Base-by-base conservation (phyloP, 2,113 vertebrate species). In the Piaya cayana region DNA sequence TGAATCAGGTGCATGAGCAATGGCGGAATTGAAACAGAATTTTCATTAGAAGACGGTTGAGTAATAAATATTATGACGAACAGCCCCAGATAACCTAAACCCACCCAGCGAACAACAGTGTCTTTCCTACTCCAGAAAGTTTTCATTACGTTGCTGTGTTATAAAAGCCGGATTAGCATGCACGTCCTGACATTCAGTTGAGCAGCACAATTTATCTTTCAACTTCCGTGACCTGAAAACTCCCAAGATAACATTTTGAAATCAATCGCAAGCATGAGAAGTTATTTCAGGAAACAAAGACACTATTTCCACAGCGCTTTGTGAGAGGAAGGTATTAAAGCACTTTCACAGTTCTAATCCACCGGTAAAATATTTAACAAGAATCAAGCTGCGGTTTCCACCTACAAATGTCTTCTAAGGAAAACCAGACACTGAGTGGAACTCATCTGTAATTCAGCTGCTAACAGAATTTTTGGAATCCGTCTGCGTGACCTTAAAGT, bases 231-330 rank as follows among this genome's bases (percentile, higher is more conserved):
- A 39, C 79, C 42, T 85, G 63, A 50, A 88, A 70, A 71, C 17
- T 78, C 71, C 78, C 50, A 65, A 68, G 75, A 95, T 91, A 91
- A 93, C 96, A 3, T 93, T 95, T 90, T 56, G 21, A 93, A 95
- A 80, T 90, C 86, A 96, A 96, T 86, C 94, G 85, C 75, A 89
- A 92, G 74, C 45, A 50, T 80, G 62, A 95, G 90, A 59, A 52
- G 59, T 70, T 82, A 60, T 81, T 86, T 84, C 69, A 70, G 88
- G 77, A 71, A 67, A 6, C 59, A 64, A 29, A 71, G 71, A 65
- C 36, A 85, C 63, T 10, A 47, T 84, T 92, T 94, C 86, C 56
- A 63, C 58, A 52, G 6, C 23, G 34, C 43, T 71, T 62, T 47
- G n/a, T 8, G 36, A 70, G n/a, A 88, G 39, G 74, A 91, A 63